Conservation (phyloP, 1,140 invertebrate species). For the Oscheius sp. region DNA sequence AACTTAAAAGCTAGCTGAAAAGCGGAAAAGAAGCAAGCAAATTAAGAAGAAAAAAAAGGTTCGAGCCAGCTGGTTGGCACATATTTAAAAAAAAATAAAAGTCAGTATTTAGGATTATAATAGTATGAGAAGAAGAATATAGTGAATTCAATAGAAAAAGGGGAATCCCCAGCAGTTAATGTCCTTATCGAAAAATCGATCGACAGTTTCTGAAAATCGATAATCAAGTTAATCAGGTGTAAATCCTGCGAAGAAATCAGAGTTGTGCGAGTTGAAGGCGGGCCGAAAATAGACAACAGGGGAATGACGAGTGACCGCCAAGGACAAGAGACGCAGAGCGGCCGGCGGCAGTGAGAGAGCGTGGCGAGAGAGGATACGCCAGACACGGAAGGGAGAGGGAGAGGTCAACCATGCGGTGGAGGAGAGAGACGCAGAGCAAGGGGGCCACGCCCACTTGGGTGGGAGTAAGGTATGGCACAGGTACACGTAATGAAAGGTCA, state of each 20-base stretch:
- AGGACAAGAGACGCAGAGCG: constrained; percentile 6
- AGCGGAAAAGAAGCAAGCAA: too few species aligned
- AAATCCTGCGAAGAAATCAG: neutral
- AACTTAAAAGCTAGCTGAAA: too few species aligned
- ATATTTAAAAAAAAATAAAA: too few species aligned
- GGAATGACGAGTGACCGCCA: neutral
- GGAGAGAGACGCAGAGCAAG: neutral
- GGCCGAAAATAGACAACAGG: neutral
- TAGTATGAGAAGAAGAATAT: neutral
- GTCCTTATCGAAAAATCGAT: neutral
- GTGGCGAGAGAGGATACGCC: neutral
- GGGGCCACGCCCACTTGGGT: neutral
- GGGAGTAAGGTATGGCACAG: constrained; percentile 2
- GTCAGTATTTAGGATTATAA: too few species aligned
- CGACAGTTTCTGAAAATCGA: neutral
- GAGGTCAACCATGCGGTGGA: neutral
- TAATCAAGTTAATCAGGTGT: too few species aligned
- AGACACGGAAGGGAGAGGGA: neutral
- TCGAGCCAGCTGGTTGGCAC: too few species aligned
- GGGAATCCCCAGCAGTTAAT: neutral
- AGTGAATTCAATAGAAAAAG: neutral
- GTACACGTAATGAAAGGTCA: constrained; percentile 3
- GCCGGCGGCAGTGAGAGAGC: neutral
- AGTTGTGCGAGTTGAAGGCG: neutral
- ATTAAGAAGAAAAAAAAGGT: too few species aligned